These are phyloP conservation scores for Coelopa pilipes DNA, from an alignment of 2,888 invertebrate genomes.

Conservation along the genomic window DNA sequence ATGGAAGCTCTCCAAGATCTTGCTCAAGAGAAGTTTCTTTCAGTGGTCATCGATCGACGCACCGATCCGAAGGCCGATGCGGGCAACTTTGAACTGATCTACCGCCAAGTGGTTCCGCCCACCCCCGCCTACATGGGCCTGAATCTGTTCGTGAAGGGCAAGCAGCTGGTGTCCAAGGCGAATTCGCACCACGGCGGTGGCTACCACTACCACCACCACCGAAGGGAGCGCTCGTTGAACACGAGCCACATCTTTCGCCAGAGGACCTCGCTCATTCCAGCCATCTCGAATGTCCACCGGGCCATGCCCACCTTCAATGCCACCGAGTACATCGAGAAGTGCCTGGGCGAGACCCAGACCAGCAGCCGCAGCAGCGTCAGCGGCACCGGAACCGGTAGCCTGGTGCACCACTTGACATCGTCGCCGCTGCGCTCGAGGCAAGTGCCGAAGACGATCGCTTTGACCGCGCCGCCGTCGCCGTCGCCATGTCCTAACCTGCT, in stretches of 20 bases:
- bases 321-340: constrained; percentile 61
- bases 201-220: constrained; percentile 33
- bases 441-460: constrained; percentile 33
- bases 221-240: constrained; percentile 33
- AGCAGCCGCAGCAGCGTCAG: constrained; percentile 51
- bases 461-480: constrained; percentile 35
- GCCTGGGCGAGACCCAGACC: constrained; percentile 50
- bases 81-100: constrained; percentile 83
- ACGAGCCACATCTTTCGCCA: constrained; percentile 54
- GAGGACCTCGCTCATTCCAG: constrained; percentile 49
- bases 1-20: not conserved
- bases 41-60: constrained; percentile 83
- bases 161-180: constrained; percentile 59
- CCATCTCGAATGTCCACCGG: constrained; percentile 53
- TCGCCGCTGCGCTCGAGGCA: constrained; percentile 2
- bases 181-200: constrained; percentile 50
- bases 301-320: constrained; percentile 64
- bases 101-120: constrained; percentile 80
- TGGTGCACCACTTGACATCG: constrained; percentile 2
- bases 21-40: constrained; percentile 48
- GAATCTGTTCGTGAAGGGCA: constrained; percentile 65
- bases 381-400: constrained; percentile 35
- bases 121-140: constrained; percentile 83
- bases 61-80: constrained; percentile 79
- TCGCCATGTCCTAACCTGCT: constrained; percentile 48